phyloP scores from a whole-genome alignment of 1,140 invertebrate genomes.

The Hermatobates lingyangjiaoensis region DNA sequence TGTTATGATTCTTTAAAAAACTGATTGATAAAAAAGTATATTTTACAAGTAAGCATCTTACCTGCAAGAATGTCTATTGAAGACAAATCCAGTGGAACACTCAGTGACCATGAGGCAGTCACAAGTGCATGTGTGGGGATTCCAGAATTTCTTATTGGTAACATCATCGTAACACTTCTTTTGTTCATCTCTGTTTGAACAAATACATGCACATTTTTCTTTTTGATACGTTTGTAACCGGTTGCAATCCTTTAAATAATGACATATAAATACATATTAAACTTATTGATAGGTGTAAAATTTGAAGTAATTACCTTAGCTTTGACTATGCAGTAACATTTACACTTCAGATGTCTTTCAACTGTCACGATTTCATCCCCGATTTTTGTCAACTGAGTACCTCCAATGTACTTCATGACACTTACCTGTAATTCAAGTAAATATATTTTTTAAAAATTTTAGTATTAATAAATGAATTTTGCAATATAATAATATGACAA shows the following conservation, averaged over 20 bases:
- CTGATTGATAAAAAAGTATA: no score
- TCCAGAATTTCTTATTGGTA: conserved; percentile 33
- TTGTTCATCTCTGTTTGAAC: conserved; percentile 36
- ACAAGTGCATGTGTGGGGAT: conserved; percentile 34
- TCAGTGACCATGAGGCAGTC: conserved; percentile 29
- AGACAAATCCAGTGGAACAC: conserved; percentile 37
- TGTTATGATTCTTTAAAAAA: no score
- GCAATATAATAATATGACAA: no score
- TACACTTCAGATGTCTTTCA: conserved; percentile 38
- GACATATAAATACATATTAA: not conserved
- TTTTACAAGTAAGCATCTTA: no score
- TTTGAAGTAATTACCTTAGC: conserved; percentile 25
- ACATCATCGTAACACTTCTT: conserved; percentile 31
- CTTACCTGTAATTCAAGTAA: conserved; percentile 14
- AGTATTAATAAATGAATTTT: no score
- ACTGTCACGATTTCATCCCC: conserved; percentile 27
- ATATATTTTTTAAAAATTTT: not conserved
- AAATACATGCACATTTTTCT: conserved; percentile 34
- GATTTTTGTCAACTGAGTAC: conserved; percentile 5
- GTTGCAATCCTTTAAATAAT: conserved; percentile 33
- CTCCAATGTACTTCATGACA: conserved; percentile 11
- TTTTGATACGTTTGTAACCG: conserved; percentile 32
- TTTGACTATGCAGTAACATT: conserved; percentile 37
- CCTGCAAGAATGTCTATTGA: conserved; percentile 37
- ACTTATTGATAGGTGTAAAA: conserved; percentile 8